Evolutionary conservation across 2,888 invertebrate species (phyloP).

Genomic region (Silvanus unidentatus): DNA sequence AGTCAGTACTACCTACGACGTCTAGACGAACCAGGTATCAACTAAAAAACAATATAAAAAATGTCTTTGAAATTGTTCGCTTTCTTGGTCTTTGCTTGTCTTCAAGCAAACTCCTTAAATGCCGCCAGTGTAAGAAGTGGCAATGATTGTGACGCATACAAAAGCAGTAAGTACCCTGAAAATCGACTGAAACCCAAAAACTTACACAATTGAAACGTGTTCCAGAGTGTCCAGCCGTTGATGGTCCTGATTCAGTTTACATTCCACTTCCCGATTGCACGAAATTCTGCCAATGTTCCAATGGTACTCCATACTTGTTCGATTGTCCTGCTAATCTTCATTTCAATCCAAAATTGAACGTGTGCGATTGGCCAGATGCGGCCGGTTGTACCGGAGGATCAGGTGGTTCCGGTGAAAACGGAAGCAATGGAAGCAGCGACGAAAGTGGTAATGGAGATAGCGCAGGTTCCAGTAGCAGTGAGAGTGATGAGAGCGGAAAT

Average conservation of each 20-base stretch:
- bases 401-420: conserved; percentile 2
- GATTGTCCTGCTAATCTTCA: conserved; percentile 23
- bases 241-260: conserved; percentile 15
- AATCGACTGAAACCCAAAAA: too few species aligned
- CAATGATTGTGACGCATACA: too few species aligned
- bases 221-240: conserved; percentile 5
- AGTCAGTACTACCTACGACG: too few species aligned
- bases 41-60: too few species aligned
- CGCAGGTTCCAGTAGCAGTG: not conserved
- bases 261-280: conserved; percentile 18
- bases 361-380: conserved; percentile 25
- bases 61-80: too few species aligned
- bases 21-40: too few species aligned
- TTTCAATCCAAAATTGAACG: conserved; percentile 21
- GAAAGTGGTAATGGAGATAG: conserved; percentile 1
- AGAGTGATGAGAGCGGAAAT: not conserved
- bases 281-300: conserved; percentile 24
- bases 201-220: too few species aligned
- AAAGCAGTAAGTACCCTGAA: too few species aligned
- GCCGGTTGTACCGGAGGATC: too few species aligned
- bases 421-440: conserved; percentile 1
- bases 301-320: conserved; percentile 23
- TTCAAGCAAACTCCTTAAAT: too few species aligned
- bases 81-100: too few species aligned
- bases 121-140: too few species aligned